Evolutionary conservation across 2,113 vertebrate genomes (phyloP), one percentile per base, ranked within the genome.

Genomic region (Synchiropus splendidus): DNA sequence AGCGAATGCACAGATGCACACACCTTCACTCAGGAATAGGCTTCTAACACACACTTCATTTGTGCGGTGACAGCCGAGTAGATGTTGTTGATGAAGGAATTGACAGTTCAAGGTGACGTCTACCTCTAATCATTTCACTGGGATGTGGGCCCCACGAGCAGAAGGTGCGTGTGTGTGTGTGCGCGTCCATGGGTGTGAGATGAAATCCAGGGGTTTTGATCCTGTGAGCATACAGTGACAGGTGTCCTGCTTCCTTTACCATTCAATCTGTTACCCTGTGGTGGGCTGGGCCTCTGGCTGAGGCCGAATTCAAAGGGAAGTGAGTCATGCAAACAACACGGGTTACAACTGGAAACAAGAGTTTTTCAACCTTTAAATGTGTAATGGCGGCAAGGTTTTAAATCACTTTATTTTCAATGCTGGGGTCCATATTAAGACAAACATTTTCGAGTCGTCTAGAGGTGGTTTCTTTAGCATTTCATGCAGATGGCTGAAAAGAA

Each of bases 241-340:
- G 69, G 69, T 83, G 80, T 83, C 83, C 72, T 52, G 77, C 78
- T 67, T 70, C 75, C 55, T 84, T 80, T 80, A 61, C 34, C 45
- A 51, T 61, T 66, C 77, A 83, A 85, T 85, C 83, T 80, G 79
- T 87, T 81, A 84, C 69, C 68, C 16, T 45, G 64, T 68, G 62
- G 74, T 70, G 77, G 69, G 64, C 9, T 12, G 45, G 41, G 47
- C 62, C 67, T 76, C 53, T 75, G 61, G 45, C 66, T 48, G 33
- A 42, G 53, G 46, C 61, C 58, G 56, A 63, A 48, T 61, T 31
- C 18, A 65, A 49, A 64, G 6, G 48, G 31, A 57, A 68, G 37
- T 41, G 51, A n/a, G n/a, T n/a, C n/a, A n/a, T n/a, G n/a, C n/a
- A n/a, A n/a, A n/a, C n/a, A n/a, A n/a, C n/a, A n/a, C n/a, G n/a